Evolutionary conservation across 2,797 vertebrate genomes (phyloP), one percentile per base, ranked within the genome.

Genomic region (Morus bassanus): DNA sequence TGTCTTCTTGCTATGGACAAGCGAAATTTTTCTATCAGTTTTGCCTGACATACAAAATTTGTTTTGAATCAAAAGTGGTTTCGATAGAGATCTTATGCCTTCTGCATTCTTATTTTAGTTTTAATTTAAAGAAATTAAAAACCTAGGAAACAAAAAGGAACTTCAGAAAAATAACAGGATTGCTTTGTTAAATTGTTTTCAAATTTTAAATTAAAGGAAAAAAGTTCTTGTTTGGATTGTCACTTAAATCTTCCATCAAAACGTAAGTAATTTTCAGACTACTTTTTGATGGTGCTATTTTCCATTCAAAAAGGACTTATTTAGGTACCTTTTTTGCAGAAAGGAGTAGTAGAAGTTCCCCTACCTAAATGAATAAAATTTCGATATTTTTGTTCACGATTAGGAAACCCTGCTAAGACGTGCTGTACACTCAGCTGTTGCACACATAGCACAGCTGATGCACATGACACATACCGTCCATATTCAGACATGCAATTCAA

Each of bases 381-480:
- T 3, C 10, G 2, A 3, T 54, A 24, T 13, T 76, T 75, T 85
- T 41, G 4, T 13, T 50, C 3, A 0, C 8, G 11, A 17, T 64
- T 35, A 60, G 68, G 31, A 75, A 73, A 21, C 16, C 8, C 3
- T 1, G 0, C 4, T 43, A 27, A 18, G 4, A 23, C 22, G 7
- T 14, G 7, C 25, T 57, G 22, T 28, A 10, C 33, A 30, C 4
- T 5, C 25, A 59, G 30, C 9, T 73, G 48, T 17, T 11, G 18
- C 1, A 2, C 18, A 15, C 30, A 22, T 0, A 1, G 27, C 1
- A 1, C 39, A 35, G 15, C 22, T 14, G 14, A 22, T 16, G 9
- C 4, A 18, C 0, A 2, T 19, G 21, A 60, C 3, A 14, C 18
- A 24, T 4, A n/a, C 10, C 1, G 4, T 28, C 39, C 7, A 5